Evolutionary conservation across 35 echinoderm and acorn worm species (phyloP).

Genomic region (Anneissia japonica): DNA sequence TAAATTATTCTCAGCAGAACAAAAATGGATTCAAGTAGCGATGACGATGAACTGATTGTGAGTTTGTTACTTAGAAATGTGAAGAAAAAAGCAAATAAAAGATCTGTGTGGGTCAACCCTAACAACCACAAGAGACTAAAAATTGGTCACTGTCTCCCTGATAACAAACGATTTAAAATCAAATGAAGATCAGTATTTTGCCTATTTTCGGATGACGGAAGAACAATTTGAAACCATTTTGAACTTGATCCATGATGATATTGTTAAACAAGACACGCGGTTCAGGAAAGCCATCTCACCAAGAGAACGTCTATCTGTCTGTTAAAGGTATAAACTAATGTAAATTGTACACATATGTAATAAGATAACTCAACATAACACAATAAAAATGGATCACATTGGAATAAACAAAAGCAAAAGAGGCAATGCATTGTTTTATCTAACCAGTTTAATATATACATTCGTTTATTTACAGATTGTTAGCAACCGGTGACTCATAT

Average conservation of each 20-base stretch:
- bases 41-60: no score
- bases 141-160: neutral
- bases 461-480: neutral
- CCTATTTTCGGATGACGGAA: neutral
- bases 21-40: no score
- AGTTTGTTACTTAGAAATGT: no score
- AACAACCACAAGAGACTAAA: neutral
- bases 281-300: neutral
- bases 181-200: neutral
- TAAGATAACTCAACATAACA: no score
- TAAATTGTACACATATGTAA: no score
- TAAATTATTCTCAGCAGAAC: no score
- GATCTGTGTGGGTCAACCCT: no score
- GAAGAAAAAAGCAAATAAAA: no score
- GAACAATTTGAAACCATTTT: neutral
- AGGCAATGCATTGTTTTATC: no score
- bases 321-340: neutral
- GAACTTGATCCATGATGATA: neutral
- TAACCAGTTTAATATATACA: no score
- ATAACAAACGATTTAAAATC: neutral
- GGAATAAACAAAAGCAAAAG: no score
- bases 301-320: neutral
- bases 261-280: neutral
- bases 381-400: no score
- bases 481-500: slow-evolving; percentile 22